Conservation (phyloP, 1,140 invertebrate species). For the Zaprionus davidi region DNA sequence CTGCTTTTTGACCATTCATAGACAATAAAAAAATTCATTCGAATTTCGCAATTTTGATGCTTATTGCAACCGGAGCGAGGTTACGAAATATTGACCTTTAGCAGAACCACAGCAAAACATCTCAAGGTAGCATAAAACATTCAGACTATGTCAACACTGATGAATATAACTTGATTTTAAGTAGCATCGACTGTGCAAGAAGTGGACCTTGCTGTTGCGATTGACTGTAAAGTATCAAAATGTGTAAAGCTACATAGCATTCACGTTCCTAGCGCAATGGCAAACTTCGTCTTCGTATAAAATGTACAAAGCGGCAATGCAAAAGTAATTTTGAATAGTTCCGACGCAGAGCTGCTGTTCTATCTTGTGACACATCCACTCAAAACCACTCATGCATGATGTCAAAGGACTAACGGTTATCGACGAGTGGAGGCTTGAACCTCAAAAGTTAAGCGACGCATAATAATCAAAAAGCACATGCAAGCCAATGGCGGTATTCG, state of each 20-base stretch:
- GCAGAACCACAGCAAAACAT: no score
- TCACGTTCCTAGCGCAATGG: conserved; percentile 24
- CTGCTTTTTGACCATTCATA: no score
- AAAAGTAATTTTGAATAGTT: conserved; percentile 46
- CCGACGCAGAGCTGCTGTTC: not conserved
- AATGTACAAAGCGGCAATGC: conserved; percentile 72
- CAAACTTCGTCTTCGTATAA: conserved; percentile 70
- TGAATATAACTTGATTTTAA: conserved; percentile 64
- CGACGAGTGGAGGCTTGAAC: conserved; percentile 2
- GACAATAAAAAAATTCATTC: no score
- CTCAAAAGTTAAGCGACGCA: conserved; percentile 39
- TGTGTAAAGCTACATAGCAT: conserved; percentile 41
- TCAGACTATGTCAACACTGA: conserved; percentile 38
- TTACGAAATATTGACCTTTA: no score
- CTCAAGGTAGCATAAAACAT: no score
- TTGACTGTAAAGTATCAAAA: conserved; percentile 43
- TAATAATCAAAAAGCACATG: conserved; percentile 72
- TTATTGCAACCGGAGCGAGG: no score
- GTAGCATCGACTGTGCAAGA: conserved; percentile 12
- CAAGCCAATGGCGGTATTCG: no score
- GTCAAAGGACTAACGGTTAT: conserved; percentile 67
- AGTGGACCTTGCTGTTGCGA: not conserved
- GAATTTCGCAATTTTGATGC: no score
- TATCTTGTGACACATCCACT: conserved; percentile 56
- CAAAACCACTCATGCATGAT: conserved; percentile 70